Evolutionary conservation across 2,888 invertebrate genomes (phyloP), one percentile per base, ranked within the genome.

Genomic region (Lasius fuliginosus): DNA sequence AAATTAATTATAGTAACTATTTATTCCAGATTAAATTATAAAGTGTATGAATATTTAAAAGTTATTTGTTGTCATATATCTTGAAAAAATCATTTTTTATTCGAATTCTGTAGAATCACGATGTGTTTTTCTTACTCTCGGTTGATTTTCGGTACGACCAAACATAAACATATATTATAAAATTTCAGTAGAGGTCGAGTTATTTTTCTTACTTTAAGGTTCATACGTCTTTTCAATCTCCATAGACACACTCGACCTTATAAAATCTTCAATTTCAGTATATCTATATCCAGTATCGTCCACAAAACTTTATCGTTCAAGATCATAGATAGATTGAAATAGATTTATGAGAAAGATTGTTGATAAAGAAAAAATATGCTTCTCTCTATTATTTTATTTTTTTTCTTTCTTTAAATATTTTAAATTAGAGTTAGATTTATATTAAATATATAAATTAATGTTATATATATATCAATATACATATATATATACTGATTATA

Each of bases 121-220:
- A 36, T 62, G 23, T 74, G 67, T 82, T 74, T 85, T 85, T 77
- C 84, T 83, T 74, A 67, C 76, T 81, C 23, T 40, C 60, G 77
- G 68, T 40, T 62, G 83, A 42, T 68, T 60, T 68, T 67, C 68
- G 79, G 18, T 71, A 36, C 79, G 75, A 83, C 76, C 76, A 79
- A 86, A 85, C 83, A 89, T 91, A 91, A 92, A 92, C 91, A 91
- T n/a, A 89, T 89, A 89, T 91, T 90, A 87, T 92, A 91, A 90
- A 92, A 86, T 65, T 49, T 73, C 71, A 74, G 49, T 64, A 75
- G 49, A 75, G 76, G 88, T 89, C 90, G 86, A 65, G 83, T 83
- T 81, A 67, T 90, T 87, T 86, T 64, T 65, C 67, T 76, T 71
- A 82, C 81, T 81, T 84, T 56, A 71, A 60, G 27, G 36, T 23